Percentiles rank a stretch among this genome's conserved stretches.
These are phyloP conservation scores for Clitarchus hookeri DNA, from an alignment of 2,888 invertebrate genomes.

Conservation along the genomic window DNA sequence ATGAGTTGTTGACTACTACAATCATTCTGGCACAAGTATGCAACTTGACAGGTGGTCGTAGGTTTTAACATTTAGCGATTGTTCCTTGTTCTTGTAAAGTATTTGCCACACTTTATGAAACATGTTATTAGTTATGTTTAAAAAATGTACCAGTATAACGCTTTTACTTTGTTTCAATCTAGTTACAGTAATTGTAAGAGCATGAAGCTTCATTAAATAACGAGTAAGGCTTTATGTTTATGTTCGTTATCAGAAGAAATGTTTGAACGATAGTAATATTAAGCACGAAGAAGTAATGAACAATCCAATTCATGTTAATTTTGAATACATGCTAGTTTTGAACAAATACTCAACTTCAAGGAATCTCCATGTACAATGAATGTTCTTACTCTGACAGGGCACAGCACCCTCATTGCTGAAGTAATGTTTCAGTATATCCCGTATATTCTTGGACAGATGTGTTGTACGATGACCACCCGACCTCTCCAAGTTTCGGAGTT, in stretches of 20 bases:
- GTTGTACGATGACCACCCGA: constrained; percentile 10
- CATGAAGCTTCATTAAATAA: not conserved
- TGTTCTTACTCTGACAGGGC: not conserved
- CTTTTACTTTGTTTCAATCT: not conserved
- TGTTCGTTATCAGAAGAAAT: not conserved
- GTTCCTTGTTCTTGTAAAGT: not conserved
- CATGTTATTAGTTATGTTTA: not conserved
- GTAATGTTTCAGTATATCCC: not conserved
- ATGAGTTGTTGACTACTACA: not conserved
- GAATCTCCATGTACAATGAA: not conserved
- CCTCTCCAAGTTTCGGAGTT: constrained; percentile 11
- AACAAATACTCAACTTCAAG: not conserved
- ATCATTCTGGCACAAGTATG: not conserved
- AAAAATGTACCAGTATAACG: not conserved
- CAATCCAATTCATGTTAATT: not conserved
- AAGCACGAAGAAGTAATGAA: not conserved
- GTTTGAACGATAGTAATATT: not conserved
- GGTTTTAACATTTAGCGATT: not conserved
- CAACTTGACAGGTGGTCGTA: not conserved
- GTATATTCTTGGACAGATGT: constrained; percentile 9
- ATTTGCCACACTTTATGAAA: not conserved
- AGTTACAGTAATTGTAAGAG: not conserved
- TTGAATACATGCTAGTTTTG: not conserved
- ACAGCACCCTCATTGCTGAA: constrained; percentile 18
- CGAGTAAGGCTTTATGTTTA: not conserved